Evolutionary conservation across 2,113 vertebrate species (phyloP), one percentile per base, ranked within the genome.

Genomic region (Seriola dumerili): DNA sequence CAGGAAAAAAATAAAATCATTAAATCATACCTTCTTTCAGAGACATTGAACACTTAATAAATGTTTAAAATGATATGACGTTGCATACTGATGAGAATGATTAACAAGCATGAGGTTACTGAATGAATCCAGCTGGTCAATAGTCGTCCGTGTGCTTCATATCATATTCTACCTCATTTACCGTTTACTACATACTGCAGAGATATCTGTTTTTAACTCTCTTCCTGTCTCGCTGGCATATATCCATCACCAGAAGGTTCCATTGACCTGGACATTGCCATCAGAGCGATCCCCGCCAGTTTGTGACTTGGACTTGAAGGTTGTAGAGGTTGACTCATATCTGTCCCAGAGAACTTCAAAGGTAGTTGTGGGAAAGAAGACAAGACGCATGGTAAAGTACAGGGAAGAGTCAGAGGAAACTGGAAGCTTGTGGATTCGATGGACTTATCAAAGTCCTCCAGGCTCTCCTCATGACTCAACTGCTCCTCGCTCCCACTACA

Each of bases 191-290:
- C 40, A 40, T 40, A 2, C 8, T 52, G 19, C 42, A 32, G 6
- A n/a, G 11, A 4, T 29, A 2, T 42, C 17, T 38, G 21, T 25
- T 38, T 68, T 80, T 23, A 80, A 69, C 50, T 72, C 61, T 85
- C n/a, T 2, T 89, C 71, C 44, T 88, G 88, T n/a, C 61, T 73
- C 32, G 88, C 88, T 5, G 89, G 85, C 91, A 86, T 81, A 14
- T 95, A 95, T 8, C 86, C 93, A 11, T 73, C 90, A 57, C 57
- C 57, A 34, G 85, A 89, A 46, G 91, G 83, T 59, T 90, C 80
- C 2, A 93, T 5, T 0, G 69, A 44, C 11, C 54, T 70, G 25
- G 16, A n/a, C 0, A 19, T 1, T 29, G 78, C 48, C 44, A 68
- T 34, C 5, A 75, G 59, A 63, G 52, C 7, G 0, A 48, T 11